Conservation (phyloP, 2,888 invertebrate genomes). For the Drosophila suboccidentalis region DNA sequence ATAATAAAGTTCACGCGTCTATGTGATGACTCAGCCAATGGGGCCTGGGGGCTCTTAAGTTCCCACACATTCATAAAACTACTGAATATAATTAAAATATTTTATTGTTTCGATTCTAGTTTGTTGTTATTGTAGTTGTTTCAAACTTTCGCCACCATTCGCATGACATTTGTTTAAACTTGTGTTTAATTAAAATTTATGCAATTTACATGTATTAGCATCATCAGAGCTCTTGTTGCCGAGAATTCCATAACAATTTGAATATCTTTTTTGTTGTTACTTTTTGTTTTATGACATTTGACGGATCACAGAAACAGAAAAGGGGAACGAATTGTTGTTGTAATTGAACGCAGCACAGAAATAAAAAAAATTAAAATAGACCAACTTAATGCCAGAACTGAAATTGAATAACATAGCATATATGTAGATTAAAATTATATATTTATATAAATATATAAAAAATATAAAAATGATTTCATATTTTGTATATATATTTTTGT, state of each 20-base stretch:
- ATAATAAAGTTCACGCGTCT: constrained; percentile 59
- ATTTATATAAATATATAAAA: not conserved
- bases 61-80: constrained; percentile 51
- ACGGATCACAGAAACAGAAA: constrained; percentile 5
- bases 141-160: constrained; percentile 62
- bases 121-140: constrained; percentile 23
- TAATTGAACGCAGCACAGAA: constrained; percentile 10
- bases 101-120: constrained; percentile 44
- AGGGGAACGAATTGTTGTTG: constrained; percentile 9
- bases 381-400: not conserved
- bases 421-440: constrained; percentile 5
- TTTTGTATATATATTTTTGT: constrained; percentile 3
- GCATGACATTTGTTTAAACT: constrained; percentile 72
- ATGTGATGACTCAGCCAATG: constrained; percentile 58
- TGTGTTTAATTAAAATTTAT: constrained; percentile 68
- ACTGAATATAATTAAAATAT: constrained; percentile 50
- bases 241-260: constrained; percentile 41
- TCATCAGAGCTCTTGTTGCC: constrained; percentile 17
- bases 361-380: constrained; percentile 22
- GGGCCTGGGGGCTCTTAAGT: constrained; percentile 15
- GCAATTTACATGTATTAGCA: constrained; percentile 71
- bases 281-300: constrained; percentile 39
- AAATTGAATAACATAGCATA: not conserved
- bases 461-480: constrained; percentile 2
- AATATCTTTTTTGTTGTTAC: constrained; percentile 8